These are phyloP conservation scores for Diachrysia chrysitis DNA, from an alignment of 2,888 invertebrate genomes.

Conservation along the genomic window DNA sequence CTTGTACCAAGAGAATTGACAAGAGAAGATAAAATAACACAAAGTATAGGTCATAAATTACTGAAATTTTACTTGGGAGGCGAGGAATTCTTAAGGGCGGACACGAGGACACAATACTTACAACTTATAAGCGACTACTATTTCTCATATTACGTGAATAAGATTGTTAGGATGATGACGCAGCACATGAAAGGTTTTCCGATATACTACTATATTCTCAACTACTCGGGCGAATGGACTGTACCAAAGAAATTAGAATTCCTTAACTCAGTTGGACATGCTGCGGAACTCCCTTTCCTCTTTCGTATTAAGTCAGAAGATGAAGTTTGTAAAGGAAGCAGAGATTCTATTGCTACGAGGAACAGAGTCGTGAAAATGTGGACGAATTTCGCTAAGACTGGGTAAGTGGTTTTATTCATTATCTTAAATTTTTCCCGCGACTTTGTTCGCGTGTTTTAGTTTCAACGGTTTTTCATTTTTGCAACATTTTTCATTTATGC, in stretches of 20 bases:
- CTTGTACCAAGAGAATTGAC: conserved; percentile 77
- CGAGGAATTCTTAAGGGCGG: conserved; percentile 69
- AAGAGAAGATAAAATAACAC: conserved; percentile 65
- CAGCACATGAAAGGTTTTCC: conserved; percentile 72
- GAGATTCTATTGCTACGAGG: conserved; percentile 76
- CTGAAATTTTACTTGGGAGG: conserved; percentile 79
- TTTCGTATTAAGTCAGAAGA: conserved; percentile 72
- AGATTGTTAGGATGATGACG: conserved; percentile 75
- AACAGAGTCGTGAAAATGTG: conserved; percentile 81
- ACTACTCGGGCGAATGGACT: conserved; percentile 78
- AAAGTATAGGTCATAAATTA: conserved; percentile 75
- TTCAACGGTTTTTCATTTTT: too few relatives aligned
- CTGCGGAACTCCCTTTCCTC: conserved; percentile 79
- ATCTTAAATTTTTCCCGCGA: too few relatives aligned
- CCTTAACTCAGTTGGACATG: conserved; percentile 76
- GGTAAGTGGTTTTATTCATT: conserved; percentile 68
- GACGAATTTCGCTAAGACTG: conserved; percentile 87
- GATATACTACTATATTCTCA: conserved; percentile 80
- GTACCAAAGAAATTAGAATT: conserved; percentile 69
- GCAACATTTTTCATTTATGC: too few relatives aligned
- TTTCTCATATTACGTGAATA: conserved; percentile 80
- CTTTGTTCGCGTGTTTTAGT: too few relatives aligned
- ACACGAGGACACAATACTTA: conserved; percentile 76
- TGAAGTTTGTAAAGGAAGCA: conserved; percentile 71
- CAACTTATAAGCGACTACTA: conserved; percentile 83